Conservation (phyloP, 2,888 invertebrate species). For the Anoplius nigerrimus region DNA sequence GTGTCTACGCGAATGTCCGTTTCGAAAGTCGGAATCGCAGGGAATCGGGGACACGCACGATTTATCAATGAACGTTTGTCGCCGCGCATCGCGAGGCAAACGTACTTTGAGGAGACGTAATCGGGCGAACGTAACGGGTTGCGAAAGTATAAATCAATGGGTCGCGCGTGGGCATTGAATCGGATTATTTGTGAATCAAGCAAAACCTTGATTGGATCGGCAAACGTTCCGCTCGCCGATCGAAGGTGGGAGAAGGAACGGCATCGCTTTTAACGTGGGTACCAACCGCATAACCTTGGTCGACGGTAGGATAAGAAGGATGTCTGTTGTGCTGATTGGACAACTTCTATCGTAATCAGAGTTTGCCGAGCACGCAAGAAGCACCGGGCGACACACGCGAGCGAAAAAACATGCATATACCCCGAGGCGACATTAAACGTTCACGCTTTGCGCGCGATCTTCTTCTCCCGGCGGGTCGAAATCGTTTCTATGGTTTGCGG, state of each 20-base stretch:
- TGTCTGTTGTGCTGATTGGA: conserved; percentile 67
- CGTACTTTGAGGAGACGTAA: neutral
- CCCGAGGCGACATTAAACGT: conserved; percentile 19
- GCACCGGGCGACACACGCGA: conserved; percentile 41
- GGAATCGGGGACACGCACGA: too few relatives aligned
- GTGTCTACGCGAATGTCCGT: too few relatives aligned
- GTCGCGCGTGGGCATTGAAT: too few relatives aligned
- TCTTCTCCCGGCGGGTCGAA: too few relatives aligned
- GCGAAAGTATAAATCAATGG: neutral
- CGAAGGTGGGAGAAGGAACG: neutral
- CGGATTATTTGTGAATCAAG: too few relatives aligned
- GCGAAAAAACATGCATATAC: conserved; percentile 43
- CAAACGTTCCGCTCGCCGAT: neutral
- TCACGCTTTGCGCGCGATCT: neutral
- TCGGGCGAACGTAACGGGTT: neutral
- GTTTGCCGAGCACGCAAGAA: conserved; percentile 48
- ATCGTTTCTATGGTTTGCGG: too few relatives aligned
- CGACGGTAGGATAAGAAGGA: conserved; percentile 67
- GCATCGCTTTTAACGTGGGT: conserved; percentile 24
- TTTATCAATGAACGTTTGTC: too few relatives aligned
- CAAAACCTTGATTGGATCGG: too few relatives aligned
- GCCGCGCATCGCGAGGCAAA: too few relatives aligned
- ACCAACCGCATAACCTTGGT: conserved; percentile 58
- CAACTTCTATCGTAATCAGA: conserved; percentile 56
- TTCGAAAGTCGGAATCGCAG: neutral